phyloP scores from a whole-genome alignment of 1,140 invertebrate species.

The Dendroctonus valens region DNA sequence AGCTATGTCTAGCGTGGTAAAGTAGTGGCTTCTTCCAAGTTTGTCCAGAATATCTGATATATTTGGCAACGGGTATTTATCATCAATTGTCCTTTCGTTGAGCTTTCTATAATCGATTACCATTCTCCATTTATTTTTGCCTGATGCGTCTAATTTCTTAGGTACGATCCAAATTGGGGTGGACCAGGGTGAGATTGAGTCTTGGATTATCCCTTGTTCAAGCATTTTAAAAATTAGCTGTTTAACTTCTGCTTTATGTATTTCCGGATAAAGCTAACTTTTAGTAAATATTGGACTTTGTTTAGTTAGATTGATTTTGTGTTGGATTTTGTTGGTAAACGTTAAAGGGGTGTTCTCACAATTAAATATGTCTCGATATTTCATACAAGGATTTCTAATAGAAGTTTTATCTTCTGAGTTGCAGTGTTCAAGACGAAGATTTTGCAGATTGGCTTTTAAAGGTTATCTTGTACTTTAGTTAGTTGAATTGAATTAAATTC shows the following conservation, averaged over 20 bases:
- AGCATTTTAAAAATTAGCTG: neutral
- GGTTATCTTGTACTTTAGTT: neutral
- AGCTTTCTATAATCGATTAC: no score
- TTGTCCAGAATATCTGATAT: no score
- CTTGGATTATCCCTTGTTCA: neutral
- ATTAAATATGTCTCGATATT: constrained; percentile 4
- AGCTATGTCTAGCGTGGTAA: no score
- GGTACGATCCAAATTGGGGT: no score
- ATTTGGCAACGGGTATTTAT: no score
- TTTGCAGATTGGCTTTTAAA: constrained; percentile 4
- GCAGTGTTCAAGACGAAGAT: constrained; percentile 1
- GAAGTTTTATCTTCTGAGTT: neutral
- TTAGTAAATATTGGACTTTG: neutral
- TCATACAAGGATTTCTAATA: constrained; percentile 1
- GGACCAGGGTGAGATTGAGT: neutral
- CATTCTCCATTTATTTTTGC: no score
- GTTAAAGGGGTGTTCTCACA: neutral
- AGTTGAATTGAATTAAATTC: neutral
- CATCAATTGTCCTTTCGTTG: no score
- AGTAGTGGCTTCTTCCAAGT: no score
- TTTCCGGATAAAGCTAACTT: neutral
- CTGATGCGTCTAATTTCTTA: no score
- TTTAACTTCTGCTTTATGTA: neutral
- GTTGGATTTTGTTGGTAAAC: constrained; percentile 4
- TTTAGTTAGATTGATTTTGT: neutral